Percentiles rank a stretch among this genome's conserved stretches.
Evolutionary conservation across 2,888 invertebrate species (phyloP).

Genomic region (Gnatocerus cornutus): DNA sequence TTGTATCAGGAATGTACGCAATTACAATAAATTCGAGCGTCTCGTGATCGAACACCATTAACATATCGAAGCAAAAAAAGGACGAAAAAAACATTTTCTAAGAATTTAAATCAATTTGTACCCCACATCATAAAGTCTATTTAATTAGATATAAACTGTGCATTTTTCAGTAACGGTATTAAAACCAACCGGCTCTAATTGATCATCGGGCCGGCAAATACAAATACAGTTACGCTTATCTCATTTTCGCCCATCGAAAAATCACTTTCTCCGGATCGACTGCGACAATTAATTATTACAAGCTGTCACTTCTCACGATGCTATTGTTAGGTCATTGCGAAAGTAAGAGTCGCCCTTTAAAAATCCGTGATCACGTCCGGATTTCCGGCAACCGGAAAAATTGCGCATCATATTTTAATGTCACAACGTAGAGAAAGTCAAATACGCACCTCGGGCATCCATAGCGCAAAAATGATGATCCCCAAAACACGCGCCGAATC

Average conservation of each 20-base stretch:
- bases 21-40: constrained; percentile 39
- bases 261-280: constrained; percentile 19
- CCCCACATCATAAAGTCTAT: constrained; percentile 7
- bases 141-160: constrained; percentile 15
- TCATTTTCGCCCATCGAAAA: constrained; percentile 13
- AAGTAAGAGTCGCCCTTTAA: constrained; percentile 25
- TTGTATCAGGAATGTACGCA: constrained; percentile 35
- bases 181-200: constrained; percentile 28
- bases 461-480: constrained; percentile 11
- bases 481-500: constrained; percentile 5
- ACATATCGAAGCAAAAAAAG: constrained; percentile 14
- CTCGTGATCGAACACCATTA: constrained; percentile 38
- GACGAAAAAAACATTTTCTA: constrained; percentile 4
- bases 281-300: constrained; percentile 20
- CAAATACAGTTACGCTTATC: constrained; percentile 26
- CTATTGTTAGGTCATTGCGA: constrained; percentile 16
- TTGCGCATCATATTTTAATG: constrained; percentile 32
- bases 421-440: constrained; percentile 29
- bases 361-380: constrained; percentile 18
- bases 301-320: constrained; percentile 23
- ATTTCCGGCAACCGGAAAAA: constrained; percentile 31
- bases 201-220: constrained; percentile 16
- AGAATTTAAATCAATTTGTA: constrained; percentile 8
- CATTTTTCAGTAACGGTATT: constrained; percentile 36
- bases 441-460: constrained; percentile 27